Base-by-base conservation (phyloP, 2,797 vertebrate species). In the Adrianichthys oophorus region DNA sequence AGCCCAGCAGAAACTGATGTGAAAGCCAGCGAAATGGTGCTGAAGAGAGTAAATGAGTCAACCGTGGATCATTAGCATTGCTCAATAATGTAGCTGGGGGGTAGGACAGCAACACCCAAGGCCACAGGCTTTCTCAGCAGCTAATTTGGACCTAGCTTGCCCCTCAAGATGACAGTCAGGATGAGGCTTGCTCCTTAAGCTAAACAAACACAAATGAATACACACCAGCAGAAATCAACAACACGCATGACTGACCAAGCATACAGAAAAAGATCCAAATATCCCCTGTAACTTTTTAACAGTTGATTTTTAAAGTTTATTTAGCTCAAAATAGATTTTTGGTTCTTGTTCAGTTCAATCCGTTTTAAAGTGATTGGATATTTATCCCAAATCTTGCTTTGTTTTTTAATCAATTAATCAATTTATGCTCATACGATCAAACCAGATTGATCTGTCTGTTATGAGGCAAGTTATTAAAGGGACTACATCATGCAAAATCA, bases 11-110 rank as follows among this genome's bases (percentile, higher is more conserved):
- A 80, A 79, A 80, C 67, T 79, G 72, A 78, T 72, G 52, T 52
- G 56, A 82, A 75, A 79, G 75, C 59, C 57, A 50, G 70, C 32
- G 69, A 84, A 87, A 89, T 74, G 73, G 78, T 80, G 84, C 77
- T 85, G 77, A 89, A 85, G 84, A 86, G 84, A 89, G 88, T 88
- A 89, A 89, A 90, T 89, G 88, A 90, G 85, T 83, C 19, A 78
- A 85, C 84, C 57, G 70, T 44, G 78, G 67, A 80, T 90, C 89
- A 91, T 93, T 92, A 91, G 90, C 90, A 91, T 90, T 84, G 88
- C 87, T 91, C 89, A 91, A 90, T 91, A 91, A 86, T 90, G 84
- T 90, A 90, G 91, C 89, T 89, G 68, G 87, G 75, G 88, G 90
- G 89, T 85, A 91, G 87, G 87, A 89, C 86, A 74, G 59, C 76